phyloP scores from a whole-genome alignment of 2,113 vertebrate genomes.

The Gadus chalcogrammus region DNA sequence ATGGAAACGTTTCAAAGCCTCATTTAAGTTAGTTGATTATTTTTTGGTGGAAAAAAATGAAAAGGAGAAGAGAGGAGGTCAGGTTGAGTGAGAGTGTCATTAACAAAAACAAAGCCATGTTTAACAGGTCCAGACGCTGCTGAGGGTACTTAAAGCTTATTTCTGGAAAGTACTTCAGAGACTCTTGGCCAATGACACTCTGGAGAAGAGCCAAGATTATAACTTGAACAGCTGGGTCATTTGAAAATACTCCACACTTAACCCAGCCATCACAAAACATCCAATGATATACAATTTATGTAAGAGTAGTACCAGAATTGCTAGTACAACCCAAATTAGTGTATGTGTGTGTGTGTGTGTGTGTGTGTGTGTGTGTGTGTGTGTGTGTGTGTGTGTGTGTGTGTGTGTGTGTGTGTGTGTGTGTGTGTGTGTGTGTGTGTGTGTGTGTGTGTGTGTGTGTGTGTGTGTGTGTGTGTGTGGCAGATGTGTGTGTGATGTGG shows the following conservation, averaged over 20 bases:
- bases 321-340: background rate
- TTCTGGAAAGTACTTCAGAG: conserved; percentile 8
- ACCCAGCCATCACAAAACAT: background rate
- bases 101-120: conserved; percentile 2
- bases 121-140: conserved; percentile 28
- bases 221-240: conserved; percentile 10
- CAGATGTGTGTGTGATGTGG: background rate
- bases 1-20: too few species aligned
- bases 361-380: background rate
- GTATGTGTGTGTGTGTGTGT: background rate
- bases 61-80: conserved; percentile 54
- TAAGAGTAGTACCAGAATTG: conserved; percentile 15
- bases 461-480: background rate
- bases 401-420: background rate
- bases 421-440: background rate
- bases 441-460: background rate
- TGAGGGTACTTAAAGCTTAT: conserved; percentile 2
- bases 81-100: background rate
- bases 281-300: background rate
- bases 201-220: conserved; percentile 27
- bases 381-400: background rate
- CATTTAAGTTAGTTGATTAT: too few species aligned
- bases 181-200: conserved; percentile 18
- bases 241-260: background rate
- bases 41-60: background rate